A percentile compares a stretch with the other conserved stretches of the same genome.
These are phyloP conservation scores for Hormiphora californensis DNA, from an alignment of 37 sponge, comb jelly and placozoan genomes.

Conservation along the genomic window DNA sequence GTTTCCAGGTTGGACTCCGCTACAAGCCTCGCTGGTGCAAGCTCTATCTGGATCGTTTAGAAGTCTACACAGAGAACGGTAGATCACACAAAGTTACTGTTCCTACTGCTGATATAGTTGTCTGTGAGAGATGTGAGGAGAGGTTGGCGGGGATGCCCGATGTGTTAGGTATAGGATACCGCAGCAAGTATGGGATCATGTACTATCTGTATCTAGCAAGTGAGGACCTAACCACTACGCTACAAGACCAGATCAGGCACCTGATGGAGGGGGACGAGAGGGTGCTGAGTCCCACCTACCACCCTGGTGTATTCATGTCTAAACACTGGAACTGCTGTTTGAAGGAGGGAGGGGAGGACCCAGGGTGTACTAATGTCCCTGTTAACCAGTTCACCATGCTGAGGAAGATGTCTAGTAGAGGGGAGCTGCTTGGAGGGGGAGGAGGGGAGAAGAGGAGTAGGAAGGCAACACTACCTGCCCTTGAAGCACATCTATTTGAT, in stretches of 20 bases:
- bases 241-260: neutral
- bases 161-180: neutral
- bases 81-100: neutral
- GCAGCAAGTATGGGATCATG: too few species aligned
- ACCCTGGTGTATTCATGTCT: neutral
- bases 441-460: too few species aligned
- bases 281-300: neutral
- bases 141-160: neutral
- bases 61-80: neutral
- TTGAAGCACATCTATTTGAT: constrained; percentile 2
- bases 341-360: neutral
- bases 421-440: too few species aligned
- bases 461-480: too few species aligned
- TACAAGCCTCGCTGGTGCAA: neutral
- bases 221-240: neutral
- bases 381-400: too few species aligned
- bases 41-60: neutral
- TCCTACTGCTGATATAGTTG: neutral
- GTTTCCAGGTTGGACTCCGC: neutral
- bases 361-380: too few species aligned
- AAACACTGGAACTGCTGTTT: neutral
- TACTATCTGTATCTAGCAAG: neutral
- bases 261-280: neutral
- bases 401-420: too few species aligned
- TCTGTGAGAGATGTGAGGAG: neutral